Evolutionary conservation across 2,888 invertebrate species (phyloP).

Genomic region (Leptinotarsa haldemani): DNA sequence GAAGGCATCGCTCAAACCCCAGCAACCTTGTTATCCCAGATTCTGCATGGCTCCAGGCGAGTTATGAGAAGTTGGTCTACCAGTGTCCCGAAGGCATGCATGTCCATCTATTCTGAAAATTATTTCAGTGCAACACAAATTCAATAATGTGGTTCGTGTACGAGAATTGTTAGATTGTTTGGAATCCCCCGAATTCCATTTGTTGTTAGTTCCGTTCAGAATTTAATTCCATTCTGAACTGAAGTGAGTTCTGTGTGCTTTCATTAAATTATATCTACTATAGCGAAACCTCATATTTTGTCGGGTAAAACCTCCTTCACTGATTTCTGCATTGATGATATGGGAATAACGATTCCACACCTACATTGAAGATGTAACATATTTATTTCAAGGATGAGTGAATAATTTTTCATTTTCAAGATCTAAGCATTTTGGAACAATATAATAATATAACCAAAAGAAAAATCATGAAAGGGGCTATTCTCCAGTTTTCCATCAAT

Average conservation of each 20-base stretch:
- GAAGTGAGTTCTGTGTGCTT: not conserved
- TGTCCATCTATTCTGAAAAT: conserved; percentile 31
- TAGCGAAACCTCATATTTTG: too few relatives aligned
- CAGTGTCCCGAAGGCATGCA: conserved; percentile 24
- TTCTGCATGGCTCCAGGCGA: conserved; percentile 24
- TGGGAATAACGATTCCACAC: too few relatives aligned
- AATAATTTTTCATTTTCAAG: too few relatives aligned
- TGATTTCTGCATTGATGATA: too few relatives aligned
- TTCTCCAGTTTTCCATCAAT: too few relatives aligned
- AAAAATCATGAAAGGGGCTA: too few relatives aligned
- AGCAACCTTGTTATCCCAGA: not conserved
- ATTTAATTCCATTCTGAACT: not conserved
- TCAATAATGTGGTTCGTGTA: conserved; percentile 26
- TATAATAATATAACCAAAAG: too few relatives aligned
- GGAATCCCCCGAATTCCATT: conserved; percentile 9
- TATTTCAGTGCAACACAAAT: conserved; percentile 28
- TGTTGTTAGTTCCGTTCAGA: conserved; percentile 1
- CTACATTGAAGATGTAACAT: too few relatives aligned
- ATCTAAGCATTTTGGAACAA: too few relatives aligned
- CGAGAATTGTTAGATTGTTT: conserved; percentile 13
- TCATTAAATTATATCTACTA: too few relatives aligned
- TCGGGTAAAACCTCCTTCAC: too few relatives aligned
- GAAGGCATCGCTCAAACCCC: not conserved
- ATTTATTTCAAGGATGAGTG: too few relatives aligned
- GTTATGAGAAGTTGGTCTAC: conserved; percentile 29